phyloP scores from a whole-genome alignment of 2,113 vertebrate species.

The Ailuropoda melanoleuca region DNA sequence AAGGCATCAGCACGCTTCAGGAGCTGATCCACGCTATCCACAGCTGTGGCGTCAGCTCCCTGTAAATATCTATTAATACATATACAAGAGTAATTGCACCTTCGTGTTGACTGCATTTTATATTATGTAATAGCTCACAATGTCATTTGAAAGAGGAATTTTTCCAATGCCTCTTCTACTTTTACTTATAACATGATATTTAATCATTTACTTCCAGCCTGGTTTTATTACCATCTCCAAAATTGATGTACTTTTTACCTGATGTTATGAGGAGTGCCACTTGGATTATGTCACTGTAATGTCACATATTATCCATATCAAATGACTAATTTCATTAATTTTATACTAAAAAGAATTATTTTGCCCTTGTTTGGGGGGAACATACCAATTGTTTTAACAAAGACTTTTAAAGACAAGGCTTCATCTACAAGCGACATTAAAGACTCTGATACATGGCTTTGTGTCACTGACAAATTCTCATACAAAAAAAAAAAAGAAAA shows the following conservation, averaged over 20 bases:
- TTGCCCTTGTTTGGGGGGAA: not conserved
- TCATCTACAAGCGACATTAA: not conserved
- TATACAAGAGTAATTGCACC: not conserved
- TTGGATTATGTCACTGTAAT: not conserved
- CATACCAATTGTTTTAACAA: not conserved
- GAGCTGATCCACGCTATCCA: accelerated
- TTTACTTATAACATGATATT: not conserved
- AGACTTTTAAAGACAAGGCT: not conserved
- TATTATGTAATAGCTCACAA: not conserved
- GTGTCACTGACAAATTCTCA: not conserved
- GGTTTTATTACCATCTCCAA: not conserved
- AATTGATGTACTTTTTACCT: not conserved
- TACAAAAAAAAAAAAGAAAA: not conserved
- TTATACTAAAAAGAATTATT: not conserved
- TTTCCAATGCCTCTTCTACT: not conserved
- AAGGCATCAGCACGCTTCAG: not conserved
- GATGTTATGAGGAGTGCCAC: not conserved
- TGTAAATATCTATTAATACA: not conserved
- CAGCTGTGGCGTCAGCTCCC: not conserved
- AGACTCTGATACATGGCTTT: conserved; percentile 9
- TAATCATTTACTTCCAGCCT: not conserved
- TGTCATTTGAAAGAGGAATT: not conserved
- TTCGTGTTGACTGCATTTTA: not conserved
- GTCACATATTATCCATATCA: not conserved
- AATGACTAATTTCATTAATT: not conserved